Percentiles rank a stretch among this genome's conserved stretches.
Evolutionary conservation across 2,113 vertebrate species (phyloP).

Genomic region (Microtus montanus): DNA sequence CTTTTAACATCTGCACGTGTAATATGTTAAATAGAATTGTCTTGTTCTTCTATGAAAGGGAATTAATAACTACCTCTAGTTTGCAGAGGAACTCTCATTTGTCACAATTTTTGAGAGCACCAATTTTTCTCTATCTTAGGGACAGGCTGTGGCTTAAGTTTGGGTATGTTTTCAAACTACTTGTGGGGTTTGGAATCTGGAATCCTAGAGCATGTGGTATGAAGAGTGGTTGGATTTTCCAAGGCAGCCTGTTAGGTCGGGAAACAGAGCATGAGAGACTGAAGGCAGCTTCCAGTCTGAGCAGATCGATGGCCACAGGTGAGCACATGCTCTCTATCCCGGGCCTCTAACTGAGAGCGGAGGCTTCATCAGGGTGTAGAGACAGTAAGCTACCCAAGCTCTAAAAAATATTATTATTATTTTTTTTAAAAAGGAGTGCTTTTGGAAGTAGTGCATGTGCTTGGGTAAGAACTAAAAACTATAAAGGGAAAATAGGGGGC

Average conservation of each 20-base stretch:
- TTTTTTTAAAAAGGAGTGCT: background rate
- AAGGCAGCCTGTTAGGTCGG: background rate
- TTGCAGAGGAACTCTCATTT: background rate
- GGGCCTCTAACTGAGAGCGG: background rate
- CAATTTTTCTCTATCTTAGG: background rate
- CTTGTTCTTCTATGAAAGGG: background rate
- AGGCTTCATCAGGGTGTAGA: background rate
- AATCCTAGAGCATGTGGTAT: constrained; percentile 26
- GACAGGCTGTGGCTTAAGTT: background rate
- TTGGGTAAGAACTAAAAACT: constrained; percentile 29
- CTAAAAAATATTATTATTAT: background rate
- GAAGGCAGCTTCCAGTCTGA: background rate
- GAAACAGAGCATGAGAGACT: background rate
- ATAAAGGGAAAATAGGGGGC: background rate
- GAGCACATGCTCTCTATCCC: background rate
- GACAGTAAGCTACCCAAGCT: background rate
- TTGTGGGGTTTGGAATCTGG: constrained; percentile 18
- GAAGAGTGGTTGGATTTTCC: constrained; percentile 21
- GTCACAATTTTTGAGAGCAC: background rate
- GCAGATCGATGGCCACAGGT: background rate
- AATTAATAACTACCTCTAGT: background rate
- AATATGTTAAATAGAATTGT: background rate
- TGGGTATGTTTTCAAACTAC: constrained; percentile 27
- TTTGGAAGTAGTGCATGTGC: background rate
- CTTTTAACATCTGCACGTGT: constrained; percentile 21